Evolutionary conservation across 2,113 vertebrate species (phyloP).

Genomic region (Ancistrus triradiatus): DNA sequence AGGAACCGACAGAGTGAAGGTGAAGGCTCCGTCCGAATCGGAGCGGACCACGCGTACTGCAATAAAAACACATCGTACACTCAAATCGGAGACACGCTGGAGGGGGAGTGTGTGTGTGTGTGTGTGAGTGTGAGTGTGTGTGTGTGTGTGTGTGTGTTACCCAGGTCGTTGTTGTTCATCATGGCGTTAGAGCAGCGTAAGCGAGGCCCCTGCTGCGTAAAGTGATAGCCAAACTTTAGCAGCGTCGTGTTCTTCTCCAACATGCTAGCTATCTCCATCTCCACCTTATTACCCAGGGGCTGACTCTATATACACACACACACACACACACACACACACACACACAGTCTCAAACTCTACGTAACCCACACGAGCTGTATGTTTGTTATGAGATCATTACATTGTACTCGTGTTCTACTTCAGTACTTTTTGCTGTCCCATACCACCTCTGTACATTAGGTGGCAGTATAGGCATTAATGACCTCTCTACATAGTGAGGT

Average conservation of each 20-base stretch:
- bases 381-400: too few species aligned
- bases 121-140: constrained; percentile 48
- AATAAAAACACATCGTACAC: constrained; percentile 20
- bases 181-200: constrained; percentile 91
- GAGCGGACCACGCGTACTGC: constrained; percentile 67
- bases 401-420: too few species aligned
- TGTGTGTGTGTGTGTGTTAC: constrained; percentile 72
- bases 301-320: constrained; percentile 80
- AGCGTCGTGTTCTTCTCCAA: constrained; percentile 90
- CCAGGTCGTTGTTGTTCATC: constrained; percentile 98
- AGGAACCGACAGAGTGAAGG: constrained; percentile 70
- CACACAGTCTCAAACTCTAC: too few species aligned
- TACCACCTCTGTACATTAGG: too few species aligned
- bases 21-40: constrained; percentile 71
- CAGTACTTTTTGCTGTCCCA: too few species aligned
- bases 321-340: constrained; percentile 17
- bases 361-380: background rate
- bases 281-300: constrained; percentile 93
- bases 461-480: too few species aligned
- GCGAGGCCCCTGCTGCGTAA: constrained; percentile 95
- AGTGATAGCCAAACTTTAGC: constrained; percentile 94
- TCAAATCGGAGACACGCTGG: too few species aligned
- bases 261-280: constrained; percentile 97
- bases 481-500: too few species aligned
- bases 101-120: too few species aligned